Percentiles rank a stretch among this genome's conserved stretches.
phyloP scores from a whole-genome alignment of 2,888 invertebrate genomes.

The Protonemura montana region DNA sequence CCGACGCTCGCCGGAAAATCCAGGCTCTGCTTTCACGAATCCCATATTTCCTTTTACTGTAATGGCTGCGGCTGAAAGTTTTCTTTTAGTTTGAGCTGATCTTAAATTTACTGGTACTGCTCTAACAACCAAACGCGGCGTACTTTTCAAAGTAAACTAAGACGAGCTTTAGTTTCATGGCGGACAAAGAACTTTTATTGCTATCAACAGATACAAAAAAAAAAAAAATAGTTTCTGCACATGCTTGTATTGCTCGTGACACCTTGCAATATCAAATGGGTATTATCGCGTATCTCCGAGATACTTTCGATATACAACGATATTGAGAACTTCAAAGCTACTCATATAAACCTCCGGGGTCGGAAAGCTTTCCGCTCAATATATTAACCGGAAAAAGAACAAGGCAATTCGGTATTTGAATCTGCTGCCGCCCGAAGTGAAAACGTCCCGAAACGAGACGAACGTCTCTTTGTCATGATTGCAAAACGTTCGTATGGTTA shows the following conservation, averaged over 20 bases:
- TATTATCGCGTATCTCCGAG: no score
- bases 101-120: not conserved
- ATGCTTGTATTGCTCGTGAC: not conserved
- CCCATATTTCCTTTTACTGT: not conserved
- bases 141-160: not conserved
- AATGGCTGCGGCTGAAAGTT: constrained; percentile 1
- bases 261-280: not conserved
- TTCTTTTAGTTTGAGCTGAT: not conserved
- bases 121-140: not conserved
- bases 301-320: no score
- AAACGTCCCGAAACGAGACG: not conserved
- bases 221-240: not conserved
- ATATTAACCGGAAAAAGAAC: no score
- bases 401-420: no score
- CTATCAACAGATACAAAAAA: not conserved
- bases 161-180: not conserved
- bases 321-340: no score
- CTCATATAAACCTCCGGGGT: no score
- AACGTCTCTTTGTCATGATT: not conserved
- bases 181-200: not conserved
- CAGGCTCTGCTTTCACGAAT: not conserved
- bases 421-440: not conserved
- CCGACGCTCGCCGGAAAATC: not conserved
- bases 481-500: not conserved
- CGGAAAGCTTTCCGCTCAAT: no score